phyloP scores from a whole-genome alignment of 2,113 vertebrate species.

The Thunnus maccoyii region DNA sequence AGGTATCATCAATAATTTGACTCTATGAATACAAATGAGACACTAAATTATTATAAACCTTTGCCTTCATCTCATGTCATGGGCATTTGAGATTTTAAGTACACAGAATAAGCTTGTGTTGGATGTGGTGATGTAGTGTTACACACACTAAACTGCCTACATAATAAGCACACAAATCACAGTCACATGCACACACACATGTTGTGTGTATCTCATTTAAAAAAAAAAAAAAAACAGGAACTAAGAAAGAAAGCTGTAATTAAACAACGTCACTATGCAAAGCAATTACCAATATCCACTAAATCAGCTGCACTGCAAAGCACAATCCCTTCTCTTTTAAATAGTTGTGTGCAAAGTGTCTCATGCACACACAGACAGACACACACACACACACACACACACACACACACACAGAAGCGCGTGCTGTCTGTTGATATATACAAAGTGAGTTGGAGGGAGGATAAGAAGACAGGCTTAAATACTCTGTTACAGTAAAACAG shows the following conservation, averaged over 20 bases:
- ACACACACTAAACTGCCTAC: background rate
- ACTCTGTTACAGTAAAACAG: conserved; percentile 6
- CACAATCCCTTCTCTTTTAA: conserved; percentile 8
- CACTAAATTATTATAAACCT: background rate
- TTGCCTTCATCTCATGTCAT: background rate
- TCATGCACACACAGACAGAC: background rate
- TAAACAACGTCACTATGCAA: conserved; percentile 21
- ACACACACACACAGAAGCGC: background rate
- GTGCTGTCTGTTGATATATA: background rate
- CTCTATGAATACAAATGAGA: too few relatives aligned
- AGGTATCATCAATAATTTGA: background rate
- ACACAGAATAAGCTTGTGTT: background rate
- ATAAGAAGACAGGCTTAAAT: conserved; percentile 1
- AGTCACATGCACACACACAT: background rate
- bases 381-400: background rate
- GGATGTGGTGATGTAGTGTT: background rate
- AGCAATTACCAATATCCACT: conserved; percentile 39
- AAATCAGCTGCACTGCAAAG: conserved; percentile 37
- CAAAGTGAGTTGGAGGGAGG: conserved; percentile 9
- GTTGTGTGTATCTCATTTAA: background rate
- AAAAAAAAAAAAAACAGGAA: background rate
- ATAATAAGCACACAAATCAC: conserved; percentile 21
- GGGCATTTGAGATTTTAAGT: background rate
- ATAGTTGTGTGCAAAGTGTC: background rate
- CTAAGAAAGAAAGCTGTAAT: conserved; percentile 16